phyloP scores from a whole-genome alignment of 2,113 vertebrate species.

The Furnarius figulus region DNA sequence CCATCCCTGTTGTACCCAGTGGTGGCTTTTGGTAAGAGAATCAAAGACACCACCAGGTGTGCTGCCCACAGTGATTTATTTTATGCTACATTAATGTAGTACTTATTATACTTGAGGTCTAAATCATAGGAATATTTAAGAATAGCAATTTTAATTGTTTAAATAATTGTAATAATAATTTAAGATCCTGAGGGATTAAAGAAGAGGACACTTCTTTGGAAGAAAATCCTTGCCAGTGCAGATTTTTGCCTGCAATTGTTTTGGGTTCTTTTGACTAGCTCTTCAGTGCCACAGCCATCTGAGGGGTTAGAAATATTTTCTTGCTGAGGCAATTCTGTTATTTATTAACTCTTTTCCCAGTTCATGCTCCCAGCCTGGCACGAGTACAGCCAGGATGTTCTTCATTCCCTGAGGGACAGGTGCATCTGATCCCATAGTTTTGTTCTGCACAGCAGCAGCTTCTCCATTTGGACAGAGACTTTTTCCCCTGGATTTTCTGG shows the following conservation, averaged over 20 bases:
- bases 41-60: fast-evolving
- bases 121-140: background rate
- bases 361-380: fast-evolving
- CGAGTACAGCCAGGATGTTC: fast-evolving
- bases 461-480: background rate
- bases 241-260: background rate
- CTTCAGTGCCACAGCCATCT: background rate
- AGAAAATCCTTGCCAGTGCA: background rate
- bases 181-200: background rate
- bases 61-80: background rate
- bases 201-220: background rate
- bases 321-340: fast-evolving
- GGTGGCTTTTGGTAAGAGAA: fast-evolving
- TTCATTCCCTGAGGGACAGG: fast-evolving
- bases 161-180: background rate
- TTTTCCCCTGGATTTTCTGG: background rate
- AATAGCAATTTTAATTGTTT: background rate
- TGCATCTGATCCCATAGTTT: fast-evolving
- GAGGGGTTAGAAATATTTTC: background rate
- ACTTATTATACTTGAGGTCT: fast-evolving
- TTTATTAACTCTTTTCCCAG: background rate
- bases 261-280: background rate
- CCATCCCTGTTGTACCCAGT: background rate
- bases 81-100: background rate
- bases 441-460: background rate